Evolutionary conservation across 2,888 invertebrate species (phyloP).

Genomic region (Chelonus formosanus): DNA sequence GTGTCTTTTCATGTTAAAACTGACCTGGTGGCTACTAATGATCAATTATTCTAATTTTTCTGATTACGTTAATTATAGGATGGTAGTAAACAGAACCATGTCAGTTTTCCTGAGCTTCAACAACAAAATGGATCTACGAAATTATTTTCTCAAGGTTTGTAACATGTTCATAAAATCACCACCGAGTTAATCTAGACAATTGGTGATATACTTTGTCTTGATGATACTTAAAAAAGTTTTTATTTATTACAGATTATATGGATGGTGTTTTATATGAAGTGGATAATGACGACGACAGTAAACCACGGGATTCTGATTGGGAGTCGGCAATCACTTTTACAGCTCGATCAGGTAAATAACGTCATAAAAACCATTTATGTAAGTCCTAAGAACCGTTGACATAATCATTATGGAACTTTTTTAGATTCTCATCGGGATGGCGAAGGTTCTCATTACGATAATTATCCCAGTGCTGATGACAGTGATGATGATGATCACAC

Average conservation of each 20-base stretch:
- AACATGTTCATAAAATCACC: neutral
- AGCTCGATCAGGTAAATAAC: slow-evolving; percentile 84
- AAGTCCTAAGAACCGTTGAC: too few relatives aligned
- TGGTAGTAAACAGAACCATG: slow-evolving; percentile 86
- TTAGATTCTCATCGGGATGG: slow-evolving; percentile 40
- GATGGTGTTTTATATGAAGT: slow-evolving; percentile 82
- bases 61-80: slow-evolving; percentile 67
- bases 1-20: slow-evolving; percentile 1
- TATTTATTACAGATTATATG: slow-evolving; percentile 77
- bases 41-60: neutral
- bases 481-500: slow-evolving; percentile 39
- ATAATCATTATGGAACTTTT: too few relatives aligned
- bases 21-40: neutral
- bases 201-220: neutral
- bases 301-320: slow-evolving; percentile 75
- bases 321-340: slow-evolving; percentile 91
- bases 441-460: slow-evolving; percentile 42
- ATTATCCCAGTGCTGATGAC: slow-evolving; percentile 39
- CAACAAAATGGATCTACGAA: slow-evolving; percentile 89
- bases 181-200: neutral
- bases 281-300: slow-evolving; percentile 68
- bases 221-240: neutral
- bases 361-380: neutral
- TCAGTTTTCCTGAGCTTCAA: slow-evolving; percentile 89
- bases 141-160: slow-evolving; percentile 83